phyloP scores from a whole-genome alignment of 2,113 vertebrate genomes.

The Chascanopsetta lugubris region DNA sequence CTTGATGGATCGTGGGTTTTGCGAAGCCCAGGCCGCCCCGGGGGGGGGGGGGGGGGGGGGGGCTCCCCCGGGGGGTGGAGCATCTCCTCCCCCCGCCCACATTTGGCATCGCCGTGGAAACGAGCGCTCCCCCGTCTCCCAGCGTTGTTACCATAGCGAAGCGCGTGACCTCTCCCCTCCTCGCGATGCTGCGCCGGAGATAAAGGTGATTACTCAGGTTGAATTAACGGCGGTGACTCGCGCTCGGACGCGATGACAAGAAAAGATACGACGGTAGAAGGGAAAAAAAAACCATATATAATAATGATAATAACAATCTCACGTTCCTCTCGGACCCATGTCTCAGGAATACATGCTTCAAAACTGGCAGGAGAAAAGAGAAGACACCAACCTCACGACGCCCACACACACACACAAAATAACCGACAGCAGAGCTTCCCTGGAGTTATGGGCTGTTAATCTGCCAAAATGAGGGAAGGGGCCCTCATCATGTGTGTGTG shows the following conservation, averaged over 20 bases:
- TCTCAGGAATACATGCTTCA: too few relatives aligned
- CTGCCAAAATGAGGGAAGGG: not conserved
- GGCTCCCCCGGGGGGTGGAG: too few relatives aligned
- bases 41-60: too few relatives aligned
- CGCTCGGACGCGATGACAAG: not conserved
- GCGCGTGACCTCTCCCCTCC: conserved; percentile 56
- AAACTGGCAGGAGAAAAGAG: not conserved
- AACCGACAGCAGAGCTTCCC: not conserved
- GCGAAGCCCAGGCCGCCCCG: not conserved
- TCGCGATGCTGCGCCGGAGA: not conserved
- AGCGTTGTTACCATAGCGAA: conserved; percentile 71
- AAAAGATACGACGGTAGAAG: too few relatives aligned
- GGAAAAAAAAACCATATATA: not conserved
- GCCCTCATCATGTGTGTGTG: not conserved
- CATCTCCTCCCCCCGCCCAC: conserved; percentile 26
- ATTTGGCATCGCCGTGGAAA: conserved; percentile 67
- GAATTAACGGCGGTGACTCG: not conserved
- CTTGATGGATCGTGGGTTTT: not conserved
- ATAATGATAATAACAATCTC: not conserved
- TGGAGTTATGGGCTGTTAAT: not conserved
- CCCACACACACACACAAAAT: not conserved
- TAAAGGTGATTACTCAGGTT: conserved; percentile 22
- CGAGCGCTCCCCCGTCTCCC: conserved; percentile 36
- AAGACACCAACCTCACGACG: not conserved
- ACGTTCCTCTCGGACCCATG: too few relatives aligned